These are phyloP conservation scores for Vireo griseus DNA, from an alignment of 2,797 vertebrate genomes.

Conservation along the genomic window DNA sequence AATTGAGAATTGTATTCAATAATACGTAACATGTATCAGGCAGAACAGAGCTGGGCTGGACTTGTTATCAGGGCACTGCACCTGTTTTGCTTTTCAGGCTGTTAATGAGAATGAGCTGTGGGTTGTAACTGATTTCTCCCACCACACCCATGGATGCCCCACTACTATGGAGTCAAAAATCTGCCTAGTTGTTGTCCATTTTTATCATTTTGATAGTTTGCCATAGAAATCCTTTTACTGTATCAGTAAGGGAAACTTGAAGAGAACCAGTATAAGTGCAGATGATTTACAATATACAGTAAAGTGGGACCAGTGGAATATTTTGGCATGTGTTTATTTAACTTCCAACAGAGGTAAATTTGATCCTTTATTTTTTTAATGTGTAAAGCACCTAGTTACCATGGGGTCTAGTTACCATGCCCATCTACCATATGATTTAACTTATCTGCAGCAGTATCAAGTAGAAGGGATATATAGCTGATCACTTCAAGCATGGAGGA, in stretches of 20 bases:
- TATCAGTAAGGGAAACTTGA: not conserved
- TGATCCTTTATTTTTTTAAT: not conserved
- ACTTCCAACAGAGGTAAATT: not conserved
- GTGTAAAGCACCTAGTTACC: not conserved
- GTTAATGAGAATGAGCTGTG: not conserved
- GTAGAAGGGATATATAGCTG: not conserved
- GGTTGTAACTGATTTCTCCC: not conserved
- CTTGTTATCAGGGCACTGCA: conserved; percentile 1
- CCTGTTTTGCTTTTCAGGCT: not conserved
- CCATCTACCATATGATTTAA: not conserved
- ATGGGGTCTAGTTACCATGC: not conserved
- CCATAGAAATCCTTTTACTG: not conserved
- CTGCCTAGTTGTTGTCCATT: not conserved
- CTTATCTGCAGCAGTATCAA: not conserved
- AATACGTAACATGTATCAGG: not conserved
- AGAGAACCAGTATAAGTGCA: not conserved
- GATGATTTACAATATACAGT: not conserved
- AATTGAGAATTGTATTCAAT: not conserved
- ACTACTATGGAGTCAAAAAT: not conserved
- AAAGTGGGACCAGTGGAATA: not conserved
- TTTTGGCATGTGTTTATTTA: not conserved
- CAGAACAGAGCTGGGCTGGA: not conserved
- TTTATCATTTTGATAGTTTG: not conserved
- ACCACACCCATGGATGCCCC: not conserved
- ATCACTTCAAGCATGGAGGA: not conserved